These are phyloP conservation scores for Crenichthys baileyi DNA, from an alignment of 2,797 vertebrate species.

Conservation along the genomic window DNA sequence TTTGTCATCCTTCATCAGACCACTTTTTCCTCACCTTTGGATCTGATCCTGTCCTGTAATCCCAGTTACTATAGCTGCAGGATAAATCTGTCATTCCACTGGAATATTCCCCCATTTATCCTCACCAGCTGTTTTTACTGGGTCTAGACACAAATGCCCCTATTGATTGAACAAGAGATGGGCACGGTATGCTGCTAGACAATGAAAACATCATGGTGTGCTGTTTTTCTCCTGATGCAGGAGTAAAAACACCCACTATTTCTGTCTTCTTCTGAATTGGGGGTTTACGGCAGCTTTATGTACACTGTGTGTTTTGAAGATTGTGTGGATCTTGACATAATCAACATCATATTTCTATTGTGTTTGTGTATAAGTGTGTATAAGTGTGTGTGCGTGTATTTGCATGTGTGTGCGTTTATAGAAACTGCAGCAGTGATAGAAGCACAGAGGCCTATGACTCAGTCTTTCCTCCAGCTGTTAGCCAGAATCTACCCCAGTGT, in stretches of 20 bases:
- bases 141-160: slow-evolving; percentile 78
- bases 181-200: slow-evolving; percentile 48
- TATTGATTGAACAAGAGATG: slow-evolving; percentile 67
- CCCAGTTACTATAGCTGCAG: slow-evolving; percentile 70
- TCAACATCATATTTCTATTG: slow-evolving; percentile 4
- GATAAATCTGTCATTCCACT: slow-evolving; percentile 64
- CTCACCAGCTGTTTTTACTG: slow-evolving; percentile 73
- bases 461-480: slow-evolving; percentile 76
- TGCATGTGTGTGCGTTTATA: slow-evolving; percentile 47
- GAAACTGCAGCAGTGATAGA: slow-evolving; percentile 41
- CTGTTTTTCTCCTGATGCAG: slow-evolving; percentile 35
- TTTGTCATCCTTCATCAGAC: slow-evolving; percentile 30
- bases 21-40: slow-evolving; percentile 43
- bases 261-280: slow-evolving; percentile 14
- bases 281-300: slow-evolving; percentile 11
- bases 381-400: neutral
- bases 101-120: slow-evolving; percentile 48
- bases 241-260: slow-evolving; percentile 33
- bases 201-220: slow-evolving; percentile 52
- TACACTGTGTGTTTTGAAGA: slow-evolving; percentile 9
- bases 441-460: slow-evolving; percentile 66
- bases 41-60: slow-evolving; percentile 59
- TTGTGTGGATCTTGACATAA: slow-evolving; percentile 9
- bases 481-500: slow-evolving; percentile 40
- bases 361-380: neutral